These are phyloP conservation scores for Episyrphus balteatus DNA, from an alignment of 1,140 invertebrate genomes.

Conservation along the genomic window DNA sequence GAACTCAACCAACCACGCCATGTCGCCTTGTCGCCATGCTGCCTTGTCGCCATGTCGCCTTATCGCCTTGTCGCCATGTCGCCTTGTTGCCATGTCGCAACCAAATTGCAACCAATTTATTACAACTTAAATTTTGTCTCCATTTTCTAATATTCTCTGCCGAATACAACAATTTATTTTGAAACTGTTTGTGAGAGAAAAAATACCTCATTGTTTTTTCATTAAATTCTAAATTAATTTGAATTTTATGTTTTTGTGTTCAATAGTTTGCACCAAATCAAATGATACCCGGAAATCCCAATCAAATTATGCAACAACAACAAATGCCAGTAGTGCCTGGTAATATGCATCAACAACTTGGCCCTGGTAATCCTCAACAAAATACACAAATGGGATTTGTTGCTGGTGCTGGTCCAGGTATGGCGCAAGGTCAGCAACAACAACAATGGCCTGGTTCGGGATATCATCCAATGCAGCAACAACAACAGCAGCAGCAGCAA, in stretches of 20 bases:
- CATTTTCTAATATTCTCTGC: too few species aligned
- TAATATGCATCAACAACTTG: constrained; percentile 27
- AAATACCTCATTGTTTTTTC: too few species aligned
- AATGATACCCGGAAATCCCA: constrained; percentile 24
- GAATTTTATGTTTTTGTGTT: not conserved
- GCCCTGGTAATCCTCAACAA: constrained; percentile 22
- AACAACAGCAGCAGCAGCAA: constrained; percentile 27
- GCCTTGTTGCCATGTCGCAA: too few species aligned
- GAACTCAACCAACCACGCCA: too few species aligned
- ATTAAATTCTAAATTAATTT: too few species aligned
- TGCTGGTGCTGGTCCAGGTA: constrained; percentile 16
- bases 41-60: too few species aligned
- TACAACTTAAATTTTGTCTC: too few species aligned
- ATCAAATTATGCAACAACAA: constrained; percentile 20
- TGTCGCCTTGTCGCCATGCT: too few species aligned
- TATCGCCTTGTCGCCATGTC: too few species aligned
- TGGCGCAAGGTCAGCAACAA: constrained; percentile 18
- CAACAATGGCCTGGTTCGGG: constrained; percentile 18
- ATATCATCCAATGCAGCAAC: constrained; percentile 18
- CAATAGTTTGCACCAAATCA: constrained; percentile 27
- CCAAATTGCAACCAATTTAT: too few species aligned
- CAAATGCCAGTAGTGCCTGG: constrained; percentile 24
- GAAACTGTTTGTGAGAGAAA: too few species aligned
- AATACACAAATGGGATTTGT: constrained; percentile 31
- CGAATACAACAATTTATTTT: too few species aligned